These are phyloP conservation scores for Echinops telfairi DNA, from an alignment of 2,113 vertebrate genomes.

Conservation along the genomic window DNA sequence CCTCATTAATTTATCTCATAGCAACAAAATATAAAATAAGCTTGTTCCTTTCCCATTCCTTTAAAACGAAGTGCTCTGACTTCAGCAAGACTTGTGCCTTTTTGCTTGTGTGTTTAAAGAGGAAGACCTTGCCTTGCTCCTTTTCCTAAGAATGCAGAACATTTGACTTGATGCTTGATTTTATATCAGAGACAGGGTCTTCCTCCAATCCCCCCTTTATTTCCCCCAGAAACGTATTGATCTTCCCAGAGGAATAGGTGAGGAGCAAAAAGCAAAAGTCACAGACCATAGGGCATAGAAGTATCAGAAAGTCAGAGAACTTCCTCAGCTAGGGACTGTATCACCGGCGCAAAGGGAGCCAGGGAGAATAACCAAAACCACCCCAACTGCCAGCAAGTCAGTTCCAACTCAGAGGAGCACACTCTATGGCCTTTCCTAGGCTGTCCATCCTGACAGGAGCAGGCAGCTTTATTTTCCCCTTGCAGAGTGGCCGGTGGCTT, in stretches of 20 bases:
- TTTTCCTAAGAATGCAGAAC: not conserved
- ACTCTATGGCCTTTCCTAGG: too few species aligned
- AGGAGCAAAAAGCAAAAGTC: not conserved
- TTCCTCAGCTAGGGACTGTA: not conserved
- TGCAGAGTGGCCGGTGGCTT: too few species aligned
- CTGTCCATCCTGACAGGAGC: too few species aligned
- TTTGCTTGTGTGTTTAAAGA: not conserved
- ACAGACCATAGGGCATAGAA: not conserved
- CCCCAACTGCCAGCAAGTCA: too few species aligned
- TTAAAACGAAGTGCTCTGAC: slow-evolving; percentile 25
- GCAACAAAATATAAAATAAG: not conserved
- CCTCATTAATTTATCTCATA: not conserved
- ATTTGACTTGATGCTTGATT: slow-evolving; percentile 40
- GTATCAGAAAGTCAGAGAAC: slow-evolving; percentile 9
- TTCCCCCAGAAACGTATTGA: too few species aligned
- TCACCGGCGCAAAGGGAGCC: not conserved
- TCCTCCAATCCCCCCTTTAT: too few species aligned
- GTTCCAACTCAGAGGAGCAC: too few species aligned
- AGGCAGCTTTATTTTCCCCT: too few species aligned
- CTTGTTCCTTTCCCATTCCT: not conserved
- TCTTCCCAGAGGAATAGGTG: not conserved
- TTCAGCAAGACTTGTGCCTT: not conserved
- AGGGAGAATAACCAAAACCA: not conserved
- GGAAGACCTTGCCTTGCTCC: not conserved
- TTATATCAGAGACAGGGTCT: not conserved